phyloP scores from a whole-genome alignment of 2,113 vertebrate species.

The Stictonetta naevosa region DNA sequence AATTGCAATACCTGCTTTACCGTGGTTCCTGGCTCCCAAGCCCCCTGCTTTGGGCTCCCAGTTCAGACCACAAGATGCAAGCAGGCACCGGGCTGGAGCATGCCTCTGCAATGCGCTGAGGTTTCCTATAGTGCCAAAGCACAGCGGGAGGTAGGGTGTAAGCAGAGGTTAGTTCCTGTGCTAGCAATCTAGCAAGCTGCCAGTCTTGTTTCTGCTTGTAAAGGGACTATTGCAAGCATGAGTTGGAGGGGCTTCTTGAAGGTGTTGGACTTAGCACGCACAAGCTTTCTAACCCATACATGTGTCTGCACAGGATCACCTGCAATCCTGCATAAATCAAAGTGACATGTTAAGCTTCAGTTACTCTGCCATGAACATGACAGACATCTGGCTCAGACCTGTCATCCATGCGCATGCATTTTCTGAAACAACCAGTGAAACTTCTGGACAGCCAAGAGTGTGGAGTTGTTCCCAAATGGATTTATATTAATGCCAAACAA shows the following conservation, averaged over 20 bases:
- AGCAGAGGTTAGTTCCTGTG: not conserved
- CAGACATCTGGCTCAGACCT: not conserved
- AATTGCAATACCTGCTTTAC: not conserved
- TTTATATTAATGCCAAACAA: not conserved
- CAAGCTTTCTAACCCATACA: not conserved
- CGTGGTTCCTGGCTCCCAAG: not conserved
- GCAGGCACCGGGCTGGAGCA: not conserved
- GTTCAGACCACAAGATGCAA: not conserved
- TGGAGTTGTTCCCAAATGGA: not conserved
- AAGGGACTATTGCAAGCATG: rapidly evolving
- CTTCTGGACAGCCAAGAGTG: not conserved
- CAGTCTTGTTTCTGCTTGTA: not conserved
- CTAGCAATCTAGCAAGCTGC: not conserved
- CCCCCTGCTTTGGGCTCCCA: not conserved
- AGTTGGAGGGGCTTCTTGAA: not conserved
- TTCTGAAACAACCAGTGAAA: not conserved
- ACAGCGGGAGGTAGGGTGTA: not conserved
- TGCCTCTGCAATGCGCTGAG: too few relatives aligned
- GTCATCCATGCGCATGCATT: not conserved
- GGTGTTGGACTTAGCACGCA: not conserved
- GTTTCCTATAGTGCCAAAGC: not conserved
- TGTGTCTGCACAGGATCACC: not conserved
- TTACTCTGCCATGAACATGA: not conserved
- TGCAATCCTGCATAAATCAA: not conserved
- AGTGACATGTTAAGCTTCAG: not conserved